phyloP scores from a whole-genome alignment of 2,797 vertebrate species.

The Notolepis coatsorum region DNA sequence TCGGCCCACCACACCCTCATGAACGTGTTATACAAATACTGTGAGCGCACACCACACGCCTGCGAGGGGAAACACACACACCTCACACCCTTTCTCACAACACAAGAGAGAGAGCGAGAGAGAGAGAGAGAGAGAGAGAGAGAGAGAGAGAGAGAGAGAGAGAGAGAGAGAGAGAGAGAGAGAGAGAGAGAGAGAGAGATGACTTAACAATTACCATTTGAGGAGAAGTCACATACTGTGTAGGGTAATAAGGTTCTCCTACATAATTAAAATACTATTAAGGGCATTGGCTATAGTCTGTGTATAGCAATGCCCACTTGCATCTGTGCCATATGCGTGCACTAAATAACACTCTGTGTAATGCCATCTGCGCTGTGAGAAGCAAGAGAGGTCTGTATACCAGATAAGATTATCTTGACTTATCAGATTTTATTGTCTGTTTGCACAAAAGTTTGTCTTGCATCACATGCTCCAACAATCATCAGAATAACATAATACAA shows the following conservation, averaged over 20 bases:
- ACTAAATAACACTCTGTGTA: no score
- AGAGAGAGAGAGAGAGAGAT: not conserved
- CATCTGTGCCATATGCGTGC: constrained; percentile 20
- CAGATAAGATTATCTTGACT: no score
- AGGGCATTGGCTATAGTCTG: constrained; percentile 55
- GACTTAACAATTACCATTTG: constrained; percentile 20
- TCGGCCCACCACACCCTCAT: constrained; percentile 43
- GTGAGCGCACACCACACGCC: constrained; percentile 11
- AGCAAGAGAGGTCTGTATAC: no score
- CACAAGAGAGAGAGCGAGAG: constrained; percentile 3
- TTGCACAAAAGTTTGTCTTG: no score
- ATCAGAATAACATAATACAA: no score
- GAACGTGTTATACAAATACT: constrained; percentile 51
- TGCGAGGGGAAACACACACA: constrained; percentile 32
- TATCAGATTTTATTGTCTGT: no score
- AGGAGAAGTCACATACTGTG: constrained; percentile 19
- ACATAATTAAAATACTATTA: constrained; percentile 30
- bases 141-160: not conserved
- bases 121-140: no score
- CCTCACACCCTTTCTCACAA: constrained; percentile 19
- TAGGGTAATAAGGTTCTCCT: no score
- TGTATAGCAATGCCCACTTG: constrained; percentile 32
- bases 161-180: no score
- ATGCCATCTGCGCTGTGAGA: constrained; percentile 48
- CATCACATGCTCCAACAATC: no score